These are phyloP conservation scores for Lordiphosa stackelbergi DNA, from an alignment of 1,140 invertebrate genomes.

Conservation along the genomic window DNA sequence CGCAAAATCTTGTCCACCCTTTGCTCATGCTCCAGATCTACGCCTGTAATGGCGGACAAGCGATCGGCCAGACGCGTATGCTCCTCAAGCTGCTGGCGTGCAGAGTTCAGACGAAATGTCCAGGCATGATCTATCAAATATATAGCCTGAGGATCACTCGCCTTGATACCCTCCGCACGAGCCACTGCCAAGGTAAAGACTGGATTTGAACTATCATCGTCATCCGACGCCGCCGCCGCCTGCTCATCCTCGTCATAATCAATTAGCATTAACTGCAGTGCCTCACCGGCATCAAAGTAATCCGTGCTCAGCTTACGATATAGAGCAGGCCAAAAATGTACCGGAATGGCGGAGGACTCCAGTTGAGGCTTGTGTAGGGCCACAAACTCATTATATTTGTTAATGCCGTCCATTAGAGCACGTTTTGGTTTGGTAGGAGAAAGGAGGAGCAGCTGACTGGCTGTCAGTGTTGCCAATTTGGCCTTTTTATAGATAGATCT, in stretches of 20 bases:
- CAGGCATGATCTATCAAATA: constrained; percentile 94
- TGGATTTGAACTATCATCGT: constrained; percentile 76
- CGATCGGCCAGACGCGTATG: constrained; percentile 83
- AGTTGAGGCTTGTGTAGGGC: constrained; percentile 83
- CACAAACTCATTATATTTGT: constrained; percentile 77
- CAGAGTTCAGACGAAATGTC: constrained; percentile 85
- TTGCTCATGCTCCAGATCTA: constrained; percentile 78
- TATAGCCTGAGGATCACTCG: constrained; percentile 83
- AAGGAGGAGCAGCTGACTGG: no score
- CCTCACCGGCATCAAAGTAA: constrained; percentile 85
- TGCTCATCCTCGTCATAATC: constrained; percentile 82
- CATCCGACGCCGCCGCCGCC: constrained; percentile 5
- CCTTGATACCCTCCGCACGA: constrained; percentile 79
- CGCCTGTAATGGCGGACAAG: constrained; percentile 86
- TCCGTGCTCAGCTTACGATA: constrained; percentile 83
- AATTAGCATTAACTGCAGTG: constrained; percentile 83
- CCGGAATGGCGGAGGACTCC: constrained; percentile 82
- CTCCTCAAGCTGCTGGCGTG: constrained; percentile 81
- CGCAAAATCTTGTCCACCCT: constrained; percentile 83
- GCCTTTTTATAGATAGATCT: no score
- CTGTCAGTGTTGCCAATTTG: no score
- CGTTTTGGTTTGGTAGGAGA: not conserved
- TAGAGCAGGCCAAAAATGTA: constrained; percentile 83
- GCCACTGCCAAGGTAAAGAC: constrained; percentile 83
- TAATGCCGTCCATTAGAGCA: constrained; percentile 72